These are phyloP conservation scores for Bradypus variegatus DNA, from an alignment of 2,797 vertebrate genomes.

Conservation along the genomic window DNA sequence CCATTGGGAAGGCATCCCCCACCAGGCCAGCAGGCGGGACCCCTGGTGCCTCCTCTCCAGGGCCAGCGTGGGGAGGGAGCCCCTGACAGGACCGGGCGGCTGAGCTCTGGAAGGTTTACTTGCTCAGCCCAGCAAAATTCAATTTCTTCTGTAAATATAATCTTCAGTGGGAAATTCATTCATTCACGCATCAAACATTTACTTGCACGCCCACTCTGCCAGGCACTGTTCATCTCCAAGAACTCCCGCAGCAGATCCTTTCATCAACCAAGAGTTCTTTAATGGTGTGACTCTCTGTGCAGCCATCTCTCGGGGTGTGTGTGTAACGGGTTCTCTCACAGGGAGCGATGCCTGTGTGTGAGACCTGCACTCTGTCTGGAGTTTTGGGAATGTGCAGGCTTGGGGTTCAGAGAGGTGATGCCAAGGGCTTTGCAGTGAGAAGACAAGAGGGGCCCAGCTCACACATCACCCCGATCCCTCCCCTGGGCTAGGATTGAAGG, in stretches of 20 bases:
- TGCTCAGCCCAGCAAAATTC: too few species aligned
- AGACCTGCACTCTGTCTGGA: background rate
- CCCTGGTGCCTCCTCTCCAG: too few species aligned
- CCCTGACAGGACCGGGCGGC: background rate
- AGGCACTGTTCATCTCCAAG: background rate
- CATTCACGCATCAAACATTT: rapidly evolving
- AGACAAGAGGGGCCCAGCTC: background rate
- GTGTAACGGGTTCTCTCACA: background rate
- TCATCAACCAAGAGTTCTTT: background rate
- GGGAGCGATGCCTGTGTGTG: background rate
- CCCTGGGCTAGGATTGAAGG: rapidly evolving
- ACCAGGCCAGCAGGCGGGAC: background rate
- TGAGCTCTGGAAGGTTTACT: background rate
- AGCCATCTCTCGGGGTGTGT: background rate
- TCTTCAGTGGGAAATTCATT: background rate
- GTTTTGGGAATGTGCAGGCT: background rate
- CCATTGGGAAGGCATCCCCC: background rate
- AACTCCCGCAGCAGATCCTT: background rate
- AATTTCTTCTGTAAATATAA: rapidly evolving
- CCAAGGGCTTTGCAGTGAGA: background rate
- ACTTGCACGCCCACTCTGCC: rapidly evolving
- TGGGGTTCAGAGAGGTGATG: background rate
- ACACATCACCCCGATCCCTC: rapidly evolving
- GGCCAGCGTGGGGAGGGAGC: rapidly evolving
- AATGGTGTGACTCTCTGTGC: rapidly evolving